phyloP scores from a whole-genome alignment of 2,888 invertebrate genomes.

The Cephus sareptanus region DNA sequence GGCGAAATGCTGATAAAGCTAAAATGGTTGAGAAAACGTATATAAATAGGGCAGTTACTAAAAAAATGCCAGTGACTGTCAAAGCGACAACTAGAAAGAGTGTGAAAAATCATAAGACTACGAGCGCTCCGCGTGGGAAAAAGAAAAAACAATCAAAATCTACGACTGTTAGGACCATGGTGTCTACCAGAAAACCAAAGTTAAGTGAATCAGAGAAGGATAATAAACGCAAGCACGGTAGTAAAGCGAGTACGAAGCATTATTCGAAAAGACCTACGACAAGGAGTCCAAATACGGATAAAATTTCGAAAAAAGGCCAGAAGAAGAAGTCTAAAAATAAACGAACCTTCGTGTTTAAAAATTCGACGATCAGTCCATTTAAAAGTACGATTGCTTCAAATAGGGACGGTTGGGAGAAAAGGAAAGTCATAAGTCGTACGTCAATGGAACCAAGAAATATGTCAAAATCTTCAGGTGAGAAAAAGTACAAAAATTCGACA shows the following conservation, averaged over 20 bases:
- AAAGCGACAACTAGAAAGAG: neutral
- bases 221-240: neutral
- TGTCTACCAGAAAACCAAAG: neutral
- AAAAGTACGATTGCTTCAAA: neutral
- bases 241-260: neutral
- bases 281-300: neutral
- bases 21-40: neutral
- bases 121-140: neutral
- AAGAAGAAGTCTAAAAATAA: neutral
- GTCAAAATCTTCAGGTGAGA: neutral
- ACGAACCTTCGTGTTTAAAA: neutral
- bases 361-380: neutral
- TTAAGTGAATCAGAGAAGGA: neutral
- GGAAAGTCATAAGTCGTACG: neutral
- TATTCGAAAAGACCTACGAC: neutral
- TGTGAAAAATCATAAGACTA: neutral
- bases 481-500: neutral
- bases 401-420: neutral
- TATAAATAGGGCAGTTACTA: neutral
- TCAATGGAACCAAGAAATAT: neutral
- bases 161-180: neutral
- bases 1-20: neutral
- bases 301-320: neutral
- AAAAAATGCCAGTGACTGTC: neutral
- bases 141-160: neutral